These are phyloP conservation scores for Macrophya annulata DNA, from an alignment of 2,888 invertebrate species.

Conservation along the genomic window DNA sequence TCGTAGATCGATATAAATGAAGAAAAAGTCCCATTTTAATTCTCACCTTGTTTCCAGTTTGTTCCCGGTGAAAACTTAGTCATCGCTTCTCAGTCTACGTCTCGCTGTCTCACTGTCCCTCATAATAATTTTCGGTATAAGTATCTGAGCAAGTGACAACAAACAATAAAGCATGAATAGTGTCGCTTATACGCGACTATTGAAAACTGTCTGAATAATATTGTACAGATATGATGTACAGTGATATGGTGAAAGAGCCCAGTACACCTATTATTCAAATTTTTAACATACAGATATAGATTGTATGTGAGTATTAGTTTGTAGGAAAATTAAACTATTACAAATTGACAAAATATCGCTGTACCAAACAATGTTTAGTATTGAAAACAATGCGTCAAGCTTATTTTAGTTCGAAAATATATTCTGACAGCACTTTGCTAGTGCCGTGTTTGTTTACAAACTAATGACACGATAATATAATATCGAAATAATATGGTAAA, in stretches of 20 bases:
- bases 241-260: neutral
- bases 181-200: neutral
- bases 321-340: neutral
- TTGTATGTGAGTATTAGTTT: neutral
- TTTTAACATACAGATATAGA: neutral
- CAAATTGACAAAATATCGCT: neutral
- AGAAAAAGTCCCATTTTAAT: neutral
- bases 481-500: constrained; percentile 58
- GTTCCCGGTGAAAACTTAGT: constrained; percentile 50
- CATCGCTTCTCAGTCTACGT: constrained; percentile 48
- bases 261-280: neutral
- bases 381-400: neutral
- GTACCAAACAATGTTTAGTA: neutral
- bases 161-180: constrained; percentile 21
- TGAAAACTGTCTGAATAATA: neutral
- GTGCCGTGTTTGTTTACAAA: constrained; percentile 75
- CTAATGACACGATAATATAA: constrained; percentile 65
- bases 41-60: constrained; percentile 53
- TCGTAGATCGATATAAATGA: neutral
- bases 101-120: constrained; percentile 33
- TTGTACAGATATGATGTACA: neutral
- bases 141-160: constrained; percentile 32
- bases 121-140: constrained; percentile 48
- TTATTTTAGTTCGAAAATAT: constrained; percentile 58
- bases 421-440: constrained; percentile 63